phyloP scores from a whole-genome alignment of 1,140 invertebrate species.

The Xylocopa sonorina region DNA sequence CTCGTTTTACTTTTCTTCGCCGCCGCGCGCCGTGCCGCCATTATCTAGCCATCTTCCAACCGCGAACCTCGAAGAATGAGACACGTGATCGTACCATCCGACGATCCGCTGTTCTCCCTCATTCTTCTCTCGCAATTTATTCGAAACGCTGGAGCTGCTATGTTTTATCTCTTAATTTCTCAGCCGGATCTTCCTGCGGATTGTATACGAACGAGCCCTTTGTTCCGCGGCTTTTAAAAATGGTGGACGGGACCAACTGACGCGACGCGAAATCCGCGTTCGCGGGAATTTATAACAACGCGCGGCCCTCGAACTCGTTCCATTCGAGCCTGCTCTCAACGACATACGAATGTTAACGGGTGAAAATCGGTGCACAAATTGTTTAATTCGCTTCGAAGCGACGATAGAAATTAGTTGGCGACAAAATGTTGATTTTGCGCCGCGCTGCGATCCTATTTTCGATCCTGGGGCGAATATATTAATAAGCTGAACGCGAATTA shows the following conservation, averaged over 20 bases:
- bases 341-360: background rate
- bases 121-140: background rate
- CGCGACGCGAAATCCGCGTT: background rate
- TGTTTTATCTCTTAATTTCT: background rate
- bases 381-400: background rate
- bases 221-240: background rate
- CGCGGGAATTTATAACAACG: background rate
- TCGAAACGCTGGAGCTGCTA: background rate
- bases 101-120: background rate
- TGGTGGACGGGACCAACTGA: no score
- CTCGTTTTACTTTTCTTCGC: conserved; percentile 36
- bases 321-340: background rate
- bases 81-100: background rate
- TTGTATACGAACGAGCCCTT: background rate
- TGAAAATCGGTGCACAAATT: background rate
- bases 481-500: no score
- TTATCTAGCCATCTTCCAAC: background rate
- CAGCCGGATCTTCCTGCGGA: no score
- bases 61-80: background rate
- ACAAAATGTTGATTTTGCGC: background rate
- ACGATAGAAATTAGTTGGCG: background rate
- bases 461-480: no score
- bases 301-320: no score
- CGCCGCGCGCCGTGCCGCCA: conserved; percentile 9
- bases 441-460: no score